phyloP scores from a whole-genome alignment of 2,797 vertebrate genomes.

The Okamejei kenojei region DNA sequence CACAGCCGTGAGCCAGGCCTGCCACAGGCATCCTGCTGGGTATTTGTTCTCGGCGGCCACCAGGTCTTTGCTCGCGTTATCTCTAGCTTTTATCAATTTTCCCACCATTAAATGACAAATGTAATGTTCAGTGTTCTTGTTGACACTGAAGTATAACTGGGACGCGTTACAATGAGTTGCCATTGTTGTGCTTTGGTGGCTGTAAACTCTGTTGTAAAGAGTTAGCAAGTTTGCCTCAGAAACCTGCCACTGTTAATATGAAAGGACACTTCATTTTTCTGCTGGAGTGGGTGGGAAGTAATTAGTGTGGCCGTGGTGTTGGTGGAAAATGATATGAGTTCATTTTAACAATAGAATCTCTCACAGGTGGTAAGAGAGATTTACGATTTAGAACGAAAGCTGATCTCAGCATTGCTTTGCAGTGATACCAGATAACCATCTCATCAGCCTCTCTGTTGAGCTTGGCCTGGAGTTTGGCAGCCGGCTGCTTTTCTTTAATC shows the following conservation, averaged over 20 bases:
- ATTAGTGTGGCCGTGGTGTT: no score
- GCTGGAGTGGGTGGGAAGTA: not conserved
- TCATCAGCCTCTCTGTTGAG: not conserved
- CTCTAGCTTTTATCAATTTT: slow-evolving; percentile 18
- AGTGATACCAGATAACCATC: slow-evolving; percentile 2
- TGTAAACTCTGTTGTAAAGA: slow-evolving; percentile 1
- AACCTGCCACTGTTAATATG: not conserved
- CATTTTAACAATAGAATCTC: not conserved
- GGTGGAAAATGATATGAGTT: not conserved
- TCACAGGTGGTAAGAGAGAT: not conserved
- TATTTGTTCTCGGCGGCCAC: no score
- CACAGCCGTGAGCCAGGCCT: no score
- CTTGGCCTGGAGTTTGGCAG: not conserved
- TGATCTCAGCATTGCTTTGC: not conserved
- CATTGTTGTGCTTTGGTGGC: not conserved
- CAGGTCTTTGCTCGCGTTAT: not conserved
- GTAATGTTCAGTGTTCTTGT: slow-evolving; percentile 2
- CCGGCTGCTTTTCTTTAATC: slow-evolving; percentile 10
- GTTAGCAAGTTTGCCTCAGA: not conserved
- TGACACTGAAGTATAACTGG: not conserved
- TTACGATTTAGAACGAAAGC: slow-evolving; percentile 18
- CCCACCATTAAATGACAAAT: not conserved
- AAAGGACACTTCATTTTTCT: not conserved
- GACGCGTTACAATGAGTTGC: not conserved
- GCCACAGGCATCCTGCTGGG: no score